These are phyloP conservation scores for Micropoecilia bifurca DNA, from an alignment of 2,797 vertebrate genomes.

Conservation along the genomic window DNA sequence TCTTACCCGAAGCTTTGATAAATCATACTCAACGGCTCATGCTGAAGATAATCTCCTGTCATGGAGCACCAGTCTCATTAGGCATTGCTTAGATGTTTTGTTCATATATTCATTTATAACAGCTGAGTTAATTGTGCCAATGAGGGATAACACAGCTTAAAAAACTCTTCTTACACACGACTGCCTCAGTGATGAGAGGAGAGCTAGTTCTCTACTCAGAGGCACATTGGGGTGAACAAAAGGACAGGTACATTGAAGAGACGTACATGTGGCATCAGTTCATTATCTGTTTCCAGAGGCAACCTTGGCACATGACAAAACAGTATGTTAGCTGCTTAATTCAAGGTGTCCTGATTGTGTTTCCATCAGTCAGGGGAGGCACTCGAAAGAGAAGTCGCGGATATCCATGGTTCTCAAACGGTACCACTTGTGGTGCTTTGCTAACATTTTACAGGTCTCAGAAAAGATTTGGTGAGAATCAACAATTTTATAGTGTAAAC, in stretches of 20 bases:
- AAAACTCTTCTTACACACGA: constrained; percentile 24
- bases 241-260: constrained; percentile 20
- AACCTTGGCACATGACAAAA: constrained; percentile 11
- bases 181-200: constrained; percentile 35
- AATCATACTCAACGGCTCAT: not conserved
- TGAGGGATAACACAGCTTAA: constrained; percentile 31
- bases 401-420: not conserved
- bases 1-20: not conserved
- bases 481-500: not conserved
- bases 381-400: not conserved
- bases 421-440: not conserved
- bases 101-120: constrained; percentile 17
- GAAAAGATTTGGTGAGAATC: not conserved
- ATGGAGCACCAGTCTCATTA: constrained; percentile 6
- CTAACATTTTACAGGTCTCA: not conserved
- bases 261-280: not conserved
- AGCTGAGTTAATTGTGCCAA: constrained; percentile 34
- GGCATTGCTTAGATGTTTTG: constrained; percentile 1
- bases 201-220: constrained; percentile 14
- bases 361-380: not conserved
- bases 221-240: constrained; percentile 30
- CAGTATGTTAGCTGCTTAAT: not conserved
- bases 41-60: not conserved
- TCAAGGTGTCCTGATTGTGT: constrained; percentile 5
- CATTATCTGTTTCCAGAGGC: constrained; percentile 6